These are phyloP conservation scores for Ateles fusciceps DNA, from an alignment of 2,797 vertebrate species.

Conservation along the genomic window DNA sequence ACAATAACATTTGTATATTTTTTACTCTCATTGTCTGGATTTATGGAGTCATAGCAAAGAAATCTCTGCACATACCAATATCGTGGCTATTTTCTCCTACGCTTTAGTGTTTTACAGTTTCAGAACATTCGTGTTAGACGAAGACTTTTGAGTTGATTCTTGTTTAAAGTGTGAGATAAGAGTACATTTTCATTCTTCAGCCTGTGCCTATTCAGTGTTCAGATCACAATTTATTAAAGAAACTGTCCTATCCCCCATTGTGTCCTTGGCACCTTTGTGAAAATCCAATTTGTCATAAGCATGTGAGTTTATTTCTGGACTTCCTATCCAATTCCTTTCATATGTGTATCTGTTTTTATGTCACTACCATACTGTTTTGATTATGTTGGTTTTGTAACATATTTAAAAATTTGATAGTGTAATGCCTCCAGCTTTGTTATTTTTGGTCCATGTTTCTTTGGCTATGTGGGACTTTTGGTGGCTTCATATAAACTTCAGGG, in stretches of 20 bases:
- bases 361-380: no score
- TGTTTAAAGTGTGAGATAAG: not conserved
- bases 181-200: not conserved
- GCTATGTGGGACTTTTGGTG: not conserved
- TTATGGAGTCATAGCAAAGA: not conserved
- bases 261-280: not conserved
- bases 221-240: not conserved
- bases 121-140: not conserved
- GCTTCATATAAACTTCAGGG: not conserved
- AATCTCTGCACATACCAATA: not conserved
- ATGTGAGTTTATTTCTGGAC: no score
- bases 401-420: not conserved
- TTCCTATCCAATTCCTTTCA: no score
- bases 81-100: not conserved
- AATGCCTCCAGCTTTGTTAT: not conserved
- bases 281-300: no score
- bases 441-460: not conserved
- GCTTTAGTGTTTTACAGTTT: not conserved
- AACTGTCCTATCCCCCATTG: not conserved
- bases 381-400: not conserved
- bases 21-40: not conserved
- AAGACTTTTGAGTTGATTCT: not conserved
- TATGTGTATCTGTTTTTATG: no score
- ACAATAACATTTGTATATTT: not conserved
- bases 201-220: not conserved